These are phyloP conservation scores for Clusia tigrina DNA, from an alignment of 2,888 invertebrate species.

Conservation along the genomic window DNA sequence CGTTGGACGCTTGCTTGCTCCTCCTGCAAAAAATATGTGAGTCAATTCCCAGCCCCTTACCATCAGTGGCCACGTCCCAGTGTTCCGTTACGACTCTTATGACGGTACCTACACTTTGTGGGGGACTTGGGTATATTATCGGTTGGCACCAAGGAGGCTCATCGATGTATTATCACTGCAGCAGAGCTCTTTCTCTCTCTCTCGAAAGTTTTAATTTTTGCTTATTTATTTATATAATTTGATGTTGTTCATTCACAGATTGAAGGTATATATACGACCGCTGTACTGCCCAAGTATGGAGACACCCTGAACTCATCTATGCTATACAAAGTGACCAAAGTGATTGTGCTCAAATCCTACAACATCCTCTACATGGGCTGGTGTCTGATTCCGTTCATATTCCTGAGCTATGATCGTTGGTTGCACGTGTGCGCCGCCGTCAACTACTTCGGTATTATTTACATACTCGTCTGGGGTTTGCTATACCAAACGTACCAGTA, in stretches of 20 bases:
- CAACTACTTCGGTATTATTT: conserved; percentile 74
- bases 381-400: conserved; percentile 78
- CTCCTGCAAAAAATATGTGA: too few species aligned
- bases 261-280: conserved; percentile 46
- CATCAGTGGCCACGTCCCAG: too few species aligned
- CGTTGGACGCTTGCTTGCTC: too few species aligned
- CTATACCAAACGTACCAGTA: conserved; percentile 41
- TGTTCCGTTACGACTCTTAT: too few species aligned
- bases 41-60: too few species aligned
- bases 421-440: conserved; percentile 71
- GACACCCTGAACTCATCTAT: conserved; percentile 43
- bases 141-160: not conserved
- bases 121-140: too few species aligned
- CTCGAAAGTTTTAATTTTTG: not conserved
- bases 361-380: conserved; percentile 86
- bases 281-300: conserved; percentile 46
- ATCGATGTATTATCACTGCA: not conserved
- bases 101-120: too few species aligned
- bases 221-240: not conserved
- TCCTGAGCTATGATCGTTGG: conserved; percentile 76
- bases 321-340: conserved; percentile 63
- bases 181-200: not conserved
- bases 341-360: conserved; percentile 74
- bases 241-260: conserved; percentile 40
- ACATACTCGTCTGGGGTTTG: conserved; percentile 71